Evolutionary conservation across 2,888 invertebrate genomes (phyloP), one percentile per base, ranked within the genome.

Genomic region (Pilophorus perplexus): DNA sequence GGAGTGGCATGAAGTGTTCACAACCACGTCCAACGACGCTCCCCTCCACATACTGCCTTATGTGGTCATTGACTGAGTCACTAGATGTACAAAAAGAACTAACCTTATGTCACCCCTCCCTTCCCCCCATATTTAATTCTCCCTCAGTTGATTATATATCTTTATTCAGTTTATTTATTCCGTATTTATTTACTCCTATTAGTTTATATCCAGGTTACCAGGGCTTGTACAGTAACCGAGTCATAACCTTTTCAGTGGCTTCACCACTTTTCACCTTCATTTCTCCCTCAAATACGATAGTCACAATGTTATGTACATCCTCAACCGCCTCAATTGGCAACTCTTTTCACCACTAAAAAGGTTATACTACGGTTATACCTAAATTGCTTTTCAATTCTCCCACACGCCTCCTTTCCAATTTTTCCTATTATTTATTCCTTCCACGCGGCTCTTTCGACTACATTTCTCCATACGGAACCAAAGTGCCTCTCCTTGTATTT

Each of bases 41-140:
- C 81, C 84, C 76, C 85, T 96, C 77, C 85, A 90, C 79, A 91
- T 96, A 82, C 84, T 96, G 85, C 96, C 96, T 81, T 97, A 97
- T 82, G 93, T 94, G 80, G 89, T 94, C 79, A 89, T 94, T 80
- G 94, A 95, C 86, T 94, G 71, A 74, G 42, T 65, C 48, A 65
- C 18, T 62, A 62, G 55, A 28, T 52, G 52, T 52, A 52, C 52
- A 52, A 52, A 52, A 50, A 18, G 18, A 55, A 14, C 6, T 5
- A 54, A 28, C 28, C 16, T 33, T 2, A 16, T 52, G 25, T 52
- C 12, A 42, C 52, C 33, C 54, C 54, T 38, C 37, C 6, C 55
- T 38, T 38, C 28, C 8, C 28, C 20, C 14, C 48, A 10, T 12
- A 33, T 50, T 50, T 25, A 25, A 27, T 16, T 23, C 50, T 33